These are phyloP conservation scores for Euwallacea fornicatus DNA, from an alignment of 1,140 invertebrate species.

Conservation along the genomic window DNA sequence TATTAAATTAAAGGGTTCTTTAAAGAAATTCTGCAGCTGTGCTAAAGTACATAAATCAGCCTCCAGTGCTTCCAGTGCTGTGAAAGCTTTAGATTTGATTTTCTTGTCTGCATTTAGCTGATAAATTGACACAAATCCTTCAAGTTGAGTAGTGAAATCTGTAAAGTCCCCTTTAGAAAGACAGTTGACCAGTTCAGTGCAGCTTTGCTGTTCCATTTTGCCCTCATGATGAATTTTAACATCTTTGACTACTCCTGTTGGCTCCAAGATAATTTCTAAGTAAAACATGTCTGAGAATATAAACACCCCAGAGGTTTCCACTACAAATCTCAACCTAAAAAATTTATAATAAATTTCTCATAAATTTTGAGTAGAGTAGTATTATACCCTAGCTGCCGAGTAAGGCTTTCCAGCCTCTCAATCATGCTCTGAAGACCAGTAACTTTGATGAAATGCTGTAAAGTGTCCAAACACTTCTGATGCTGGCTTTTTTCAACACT, in stretches of 20 bases:
- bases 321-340: slow-evolving; percentile 76
- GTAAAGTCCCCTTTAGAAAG: slow-evolving; percentile 81
- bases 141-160: slow-evolving; percentile 90
- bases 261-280: slow-evolving; percentile 78
- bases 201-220: slow-evolving; percentile 71
- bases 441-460: slow-evolving; percentile 94
- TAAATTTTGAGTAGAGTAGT: neutral
- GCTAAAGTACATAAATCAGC: slow-evolving; percentile 84
- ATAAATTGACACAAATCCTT: slow-evolving; percentile 87
- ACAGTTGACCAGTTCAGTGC: slow-evolving; percentile 82
- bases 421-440: slow-evolving; percentile 88
- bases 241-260: slow-evolving; percentile 80
- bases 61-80: slow-evolving; percentile 89
- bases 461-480: slow-evolving; percentile 86
- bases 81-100: slow-evolving; percentile 90
- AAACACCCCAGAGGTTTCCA: slow-evolving; percentile 73
- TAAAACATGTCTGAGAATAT: slow-evolving; percentile 98
- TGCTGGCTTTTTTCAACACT: slow-evolving; percentile 79
- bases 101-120: slow-evolving; percentile 93
- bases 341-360: neutral
- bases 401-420: slow-evolving; percentile 87
- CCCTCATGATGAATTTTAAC: slow-evolving; percentile 93
- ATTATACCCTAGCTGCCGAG: slow-evolving; percentile 78
- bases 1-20: slow-evolving; percentile 84
- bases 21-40: slow-evolving; percentile 73